These are phyloP conservation scores for Myathropa florea DNA, from an alignment of 2,888 invertebrate species.

Conservation along the genomic window DNA sequence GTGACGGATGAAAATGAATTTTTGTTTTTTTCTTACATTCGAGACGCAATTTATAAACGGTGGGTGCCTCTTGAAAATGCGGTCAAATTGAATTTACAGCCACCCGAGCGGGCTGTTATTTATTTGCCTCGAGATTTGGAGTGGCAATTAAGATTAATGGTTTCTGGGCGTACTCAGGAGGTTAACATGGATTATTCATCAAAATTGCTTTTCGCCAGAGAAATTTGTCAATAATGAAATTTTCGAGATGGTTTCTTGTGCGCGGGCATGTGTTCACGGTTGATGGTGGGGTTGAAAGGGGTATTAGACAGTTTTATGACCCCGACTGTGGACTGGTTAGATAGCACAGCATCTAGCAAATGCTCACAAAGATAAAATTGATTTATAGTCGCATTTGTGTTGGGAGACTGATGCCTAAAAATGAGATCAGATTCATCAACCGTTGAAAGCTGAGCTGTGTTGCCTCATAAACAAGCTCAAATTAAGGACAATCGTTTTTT, in stretches of 20 bases:
- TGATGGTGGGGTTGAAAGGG: not conserved
- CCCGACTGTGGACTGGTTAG: not conserved
- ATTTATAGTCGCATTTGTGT: not conserved
- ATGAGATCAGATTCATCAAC: not conserved
- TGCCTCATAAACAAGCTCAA: not conserved
- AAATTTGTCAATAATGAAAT: slow-evolving; percentile 1
- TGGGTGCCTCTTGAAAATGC: slow-evolving; percentile 32
- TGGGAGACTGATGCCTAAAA: not conserved
- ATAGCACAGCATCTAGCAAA: not conserved
- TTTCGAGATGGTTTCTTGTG: not conserved
- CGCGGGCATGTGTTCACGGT: not conserved
- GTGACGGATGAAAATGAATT: slow-evolving; percentile 47
- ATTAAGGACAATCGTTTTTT: not conserved
- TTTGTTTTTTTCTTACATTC: slow-evolving; percentile 9
- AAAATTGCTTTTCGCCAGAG: slow-evolving; percentile 38
- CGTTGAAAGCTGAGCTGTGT: not conserved
- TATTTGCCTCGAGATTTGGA: slow-evolving; percentile 50
- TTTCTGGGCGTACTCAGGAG: slow-evolving; percentile 11
- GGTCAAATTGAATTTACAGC: slow-evolving; percentile 61
- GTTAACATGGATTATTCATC: slow-evolving; percentile 60
- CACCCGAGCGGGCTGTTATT: slow-evolving; percentile 38
- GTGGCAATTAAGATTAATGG: slow-evolving; percentile 63
- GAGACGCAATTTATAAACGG: slow-evolving; percentile 28
- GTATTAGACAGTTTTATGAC: not conserved
- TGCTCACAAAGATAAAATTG: not conserved